Conservation (phyloP, 1,140 invertebrate genomes). For the Camponotus floridanus region DNA sequence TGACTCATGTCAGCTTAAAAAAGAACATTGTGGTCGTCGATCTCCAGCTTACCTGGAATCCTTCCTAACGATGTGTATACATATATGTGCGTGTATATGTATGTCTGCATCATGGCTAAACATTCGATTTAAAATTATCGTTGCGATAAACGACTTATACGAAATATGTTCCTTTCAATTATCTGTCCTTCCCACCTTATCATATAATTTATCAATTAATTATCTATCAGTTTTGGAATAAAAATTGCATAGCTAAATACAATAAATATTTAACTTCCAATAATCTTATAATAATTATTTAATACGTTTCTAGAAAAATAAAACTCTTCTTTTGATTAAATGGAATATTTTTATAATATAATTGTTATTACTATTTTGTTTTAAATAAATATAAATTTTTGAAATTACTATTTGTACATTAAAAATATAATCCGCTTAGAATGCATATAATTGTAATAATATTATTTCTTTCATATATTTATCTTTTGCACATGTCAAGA, state of each 20-base stretch:
- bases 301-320: background rate
- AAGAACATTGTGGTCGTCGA: constrained; percentile 26
- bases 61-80: too few relatives aligned
- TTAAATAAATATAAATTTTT: background rate
- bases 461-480: background rate
- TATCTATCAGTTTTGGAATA: background rate
- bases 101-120: background rate
- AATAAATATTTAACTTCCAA: background rate
- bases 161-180: background rate
- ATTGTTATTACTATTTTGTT: background rate
- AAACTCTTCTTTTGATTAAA: background rate
- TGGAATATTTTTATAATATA: background rate
- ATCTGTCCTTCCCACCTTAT: constrained; percentile 2
- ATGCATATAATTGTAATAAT: background rate
- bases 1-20: constrained; percentile 66
- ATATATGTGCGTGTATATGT: too few relatives aligned
- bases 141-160: background rate
- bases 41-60: constrained; percentile 40
- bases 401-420: background rate
- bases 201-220: constrained; percentile 9
- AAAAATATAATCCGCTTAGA: background rate
- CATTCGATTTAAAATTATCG: constrained; percentile 48
- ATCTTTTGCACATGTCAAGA: background rate
- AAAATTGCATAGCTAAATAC: background rate
- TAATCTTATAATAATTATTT: constrained; percentile 9